phyloP scores from a whole-genome alignment of 2,797 vertebrate genomes.

The Coendou prehensilis region DNA sequence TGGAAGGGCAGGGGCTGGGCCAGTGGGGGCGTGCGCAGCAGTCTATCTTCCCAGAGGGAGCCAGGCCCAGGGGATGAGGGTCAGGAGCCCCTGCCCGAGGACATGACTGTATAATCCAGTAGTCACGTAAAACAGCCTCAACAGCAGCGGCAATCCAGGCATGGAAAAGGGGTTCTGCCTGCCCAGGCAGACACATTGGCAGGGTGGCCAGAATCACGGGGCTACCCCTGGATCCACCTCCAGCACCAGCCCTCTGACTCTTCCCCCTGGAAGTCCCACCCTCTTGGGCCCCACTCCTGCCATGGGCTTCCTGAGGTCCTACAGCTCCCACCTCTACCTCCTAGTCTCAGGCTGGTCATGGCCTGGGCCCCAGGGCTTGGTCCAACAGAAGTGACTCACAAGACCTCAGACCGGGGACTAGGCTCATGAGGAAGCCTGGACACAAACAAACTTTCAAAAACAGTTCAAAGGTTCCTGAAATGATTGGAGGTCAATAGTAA shows the following conservation, averaged over 20 bases:
- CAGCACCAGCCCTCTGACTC: background rate
- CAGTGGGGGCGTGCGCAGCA: background rate
- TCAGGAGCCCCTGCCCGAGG: background rate
- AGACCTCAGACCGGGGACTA: background rate
- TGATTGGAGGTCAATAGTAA: background rate
- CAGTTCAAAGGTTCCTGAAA: background rate
- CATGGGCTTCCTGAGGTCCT: no score
- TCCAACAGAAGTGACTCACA: slow-evolving; percentile 16
- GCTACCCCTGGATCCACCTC: background rate
- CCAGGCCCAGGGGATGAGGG: background rate
- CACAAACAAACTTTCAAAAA: slow-evolving; percentile 1
- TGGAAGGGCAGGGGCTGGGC: background rate
- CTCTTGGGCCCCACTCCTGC: background rate
- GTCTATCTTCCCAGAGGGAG: background rate
- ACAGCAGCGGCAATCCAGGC: background rate
- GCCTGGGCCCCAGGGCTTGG: background rate
- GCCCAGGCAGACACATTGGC: background rate
- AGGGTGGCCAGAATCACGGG: background rate
- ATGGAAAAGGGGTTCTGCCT: background rate
- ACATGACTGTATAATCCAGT: background rate
- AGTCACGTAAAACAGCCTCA: background rate
- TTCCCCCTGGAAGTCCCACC: background rate
- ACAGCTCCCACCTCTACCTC: background rate
- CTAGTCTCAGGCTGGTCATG: background rate
- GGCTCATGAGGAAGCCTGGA: background rate